Percentiles rank a stretch among this genome's conserved stretches.
These are phyloP conservation scores for Novumbra hubbsi DNA, from an alignment of 2,797 vertebrate genomes.

Conservation along the genomic window DNA sequence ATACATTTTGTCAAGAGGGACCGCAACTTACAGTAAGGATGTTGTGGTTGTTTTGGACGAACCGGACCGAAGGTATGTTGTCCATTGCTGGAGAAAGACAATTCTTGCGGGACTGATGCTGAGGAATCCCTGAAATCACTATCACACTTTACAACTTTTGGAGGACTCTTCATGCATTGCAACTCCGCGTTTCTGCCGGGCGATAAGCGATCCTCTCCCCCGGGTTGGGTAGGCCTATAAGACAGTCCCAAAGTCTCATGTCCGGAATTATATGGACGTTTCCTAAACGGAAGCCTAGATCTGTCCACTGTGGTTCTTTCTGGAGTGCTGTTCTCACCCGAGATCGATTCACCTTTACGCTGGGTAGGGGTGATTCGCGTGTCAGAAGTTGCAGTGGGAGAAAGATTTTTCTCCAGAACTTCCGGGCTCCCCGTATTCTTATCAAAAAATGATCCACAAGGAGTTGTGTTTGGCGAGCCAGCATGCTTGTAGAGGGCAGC, in stretches of 20 bases:
- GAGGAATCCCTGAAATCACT: neutral
- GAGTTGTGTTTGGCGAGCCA: slow-evolving; percentile 13
- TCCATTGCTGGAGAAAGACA: neutral
- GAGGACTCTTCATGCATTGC: neutral
- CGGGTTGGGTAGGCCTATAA: slow-evolving; percentile 3
- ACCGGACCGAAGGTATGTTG: slow-evolving; percentile 16
- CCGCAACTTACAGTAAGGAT: slow-evolving; percentile 52
- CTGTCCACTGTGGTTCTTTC: slow-evolving; percentile 44
- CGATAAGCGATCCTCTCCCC: neutral
- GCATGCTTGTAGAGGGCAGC: slow-evolving; percentile 32
- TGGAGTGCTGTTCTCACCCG: neutral
- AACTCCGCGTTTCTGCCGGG: slow-evolving; percentile 6
- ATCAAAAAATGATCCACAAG: slow-evolving; percentile 4
- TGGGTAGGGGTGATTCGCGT: neutral
- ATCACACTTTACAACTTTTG: slow-evolving; percentile 8
- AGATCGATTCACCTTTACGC: slow-evolving; percentile 18
- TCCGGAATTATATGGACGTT: slow-evolving; percentile 65
- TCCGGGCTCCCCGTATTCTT: slow-evolving; percentile 4
- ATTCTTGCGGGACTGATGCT: slow-evolving; percentile 11
- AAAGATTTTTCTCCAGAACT: slow-evolving; percentile 2
- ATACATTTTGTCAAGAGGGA: neutral
- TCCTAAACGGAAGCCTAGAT: slow-evolving; percentile 72
- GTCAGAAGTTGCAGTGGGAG: neutral
- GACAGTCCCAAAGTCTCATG: slow-evolving; percentile 18
- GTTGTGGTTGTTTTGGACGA: neutral